Conservation (phyloP, 2,113 vertebrate species). For the human (Homo sapiens) region GRCh38 chr3:56272001-56272500, state of each 20-base stretch:
- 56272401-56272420: background rate
- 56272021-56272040: conserved; percentile 25
- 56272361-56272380: background rate
- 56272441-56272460: background rate
- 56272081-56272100: background rate
- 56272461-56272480: background rate
- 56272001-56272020: background rate
- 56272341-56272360: background rate
- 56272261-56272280: background rate
- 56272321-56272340: background rate
- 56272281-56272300: background rate
- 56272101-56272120: background rate
- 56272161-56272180: background rate
- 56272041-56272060: conserved; percentile 14
- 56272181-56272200: background rate
- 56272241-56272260: background rate
- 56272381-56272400: background rate
- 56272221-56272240: background rate
- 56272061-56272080: background rate
- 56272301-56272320: background rate
- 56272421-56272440: background rate
- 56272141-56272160: background rate
- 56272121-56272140: background rate
- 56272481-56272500: background rate
- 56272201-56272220: background rate